Percentiles rank a stretch among this genome's conserved stretches.
Evolutionary conservation across 2,113 vertebrate genomes (phyloP).

Genomic region (Opisthocomus hoazin): DNA sequence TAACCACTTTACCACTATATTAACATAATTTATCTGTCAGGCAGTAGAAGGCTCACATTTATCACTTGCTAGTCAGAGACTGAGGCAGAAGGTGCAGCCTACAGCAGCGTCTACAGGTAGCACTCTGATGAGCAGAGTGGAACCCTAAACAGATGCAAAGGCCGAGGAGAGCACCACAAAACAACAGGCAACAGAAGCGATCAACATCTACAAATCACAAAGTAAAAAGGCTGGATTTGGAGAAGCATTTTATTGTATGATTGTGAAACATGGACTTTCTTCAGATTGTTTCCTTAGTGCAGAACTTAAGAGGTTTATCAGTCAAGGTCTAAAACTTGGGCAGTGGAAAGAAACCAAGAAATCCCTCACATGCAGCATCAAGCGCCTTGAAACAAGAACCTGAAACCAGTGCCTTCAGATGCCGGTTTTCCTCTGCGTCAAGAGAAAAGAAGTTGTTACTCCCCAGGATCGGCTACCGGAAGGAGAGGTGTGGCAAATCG

Average conservation of each 20-base stretch:
- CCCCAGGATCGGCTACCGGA: neutral
- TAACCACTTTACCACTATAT: neutral
- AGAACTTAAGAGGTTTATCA: neutral
- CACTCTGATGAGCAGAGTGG: neutral
- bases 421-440: neutral
- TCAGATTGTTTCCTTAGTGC: neutral
- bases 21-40: neutral
- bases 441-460: neutral
- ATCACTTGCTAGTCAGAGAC: neutral
- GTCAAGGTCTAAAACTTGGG: neutral
- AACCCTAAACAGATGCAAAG: neutral
- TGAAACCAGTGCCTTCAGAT: neutral
- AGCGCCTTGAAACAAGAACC: neutral
- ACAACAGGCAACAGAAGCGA: rapidly evolving
- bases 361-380: neutral
- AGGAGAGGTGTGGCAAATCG: neutral
- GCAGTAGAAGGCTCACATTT: neutral
- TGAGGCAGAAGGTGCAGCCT: neutral
- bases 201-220: neutral
- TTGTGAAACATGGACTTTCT: neutral
- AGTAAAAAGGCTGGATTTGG: neutral
- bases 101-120: neutral
- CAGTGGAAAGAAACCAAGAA: neutral
- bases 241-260: neutral
- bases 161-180: neutral